Percentiles rank a stretch among this genome's conserved stretches.
Conservation (phyloP, 2,888 invertebrate genomes). For the Ormyrus nitidulus region DNA sequence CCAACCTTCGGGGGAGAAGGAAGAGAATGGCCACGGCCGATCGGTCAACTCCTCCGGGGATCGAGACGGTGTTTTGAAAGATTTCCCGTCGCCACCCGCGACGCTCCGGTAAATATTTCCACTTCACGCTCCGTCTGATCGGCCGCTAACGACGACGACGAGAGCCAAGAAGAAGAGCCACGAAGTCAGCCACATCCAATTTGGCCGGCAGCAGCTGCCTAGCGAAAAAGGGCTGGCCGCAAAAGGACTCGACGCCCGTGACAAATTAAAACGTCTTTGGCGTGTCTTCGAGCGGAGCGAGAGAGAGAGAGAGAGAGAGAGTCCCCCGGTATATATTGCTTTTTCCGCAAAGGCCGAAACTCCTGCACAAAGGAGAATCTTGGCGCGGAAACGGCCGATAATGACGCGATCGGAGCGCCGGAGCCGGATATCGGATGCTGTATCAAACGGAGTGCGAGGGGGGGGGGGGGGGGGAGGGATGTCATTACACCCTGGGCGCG, state of each 20-base stretch:
- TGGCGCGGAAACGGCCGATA: slow-evolving; percentile 64
- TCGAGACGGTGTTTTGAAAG: slow-evolving; percentile 59
- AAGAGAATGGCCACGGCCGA: slow-evolving; percentile 20
- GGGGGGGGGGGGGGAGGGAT: slow-evolving; percentile 60
- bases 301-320: background rate
- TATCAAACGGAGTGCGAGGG: slow-evolving; percentile 9
- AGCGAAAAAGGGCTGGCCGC: background rate
- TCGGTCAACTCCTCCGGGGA: background rate
- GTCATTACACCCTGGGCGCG: slow-evolving; percentile 63
- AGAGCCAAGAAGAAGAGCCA: slow-evolving; percentile 1
- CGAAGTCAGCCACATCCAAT: slow-evolving; percentile 42
- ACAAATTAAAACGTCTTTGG: slow-evolving; percentile 37
- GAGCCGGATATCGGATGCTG: slow-evolving; percentile 60
- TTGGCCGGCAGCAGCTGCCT: slow-evolving; percentile 36
- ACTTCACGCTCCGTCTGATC: slow-evolving; percentile 32
- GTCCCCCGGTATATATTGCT: background rate
- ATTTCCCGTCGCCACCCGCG: slow-evolving; percentile 54
- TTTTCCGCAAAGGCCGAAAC: slow-evolving; percentile 1
- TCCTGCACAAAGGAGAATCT: slow-evolving; percentile 16
- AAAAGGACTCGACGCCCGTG: slow-evolving; percentile 14
- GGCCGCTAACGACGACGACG: background rate
- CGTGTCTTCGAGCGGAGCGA: background rate
- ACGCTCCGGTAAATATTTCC: slow-evolving; percentile 34
- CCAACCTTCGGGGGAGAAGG: background rate
- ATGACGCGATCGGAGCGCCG: slow-evolving; percentile 60